Conservation (phyloP, 2,113 vertebrate genomes). For the Bettongia penicillata region DNA sequence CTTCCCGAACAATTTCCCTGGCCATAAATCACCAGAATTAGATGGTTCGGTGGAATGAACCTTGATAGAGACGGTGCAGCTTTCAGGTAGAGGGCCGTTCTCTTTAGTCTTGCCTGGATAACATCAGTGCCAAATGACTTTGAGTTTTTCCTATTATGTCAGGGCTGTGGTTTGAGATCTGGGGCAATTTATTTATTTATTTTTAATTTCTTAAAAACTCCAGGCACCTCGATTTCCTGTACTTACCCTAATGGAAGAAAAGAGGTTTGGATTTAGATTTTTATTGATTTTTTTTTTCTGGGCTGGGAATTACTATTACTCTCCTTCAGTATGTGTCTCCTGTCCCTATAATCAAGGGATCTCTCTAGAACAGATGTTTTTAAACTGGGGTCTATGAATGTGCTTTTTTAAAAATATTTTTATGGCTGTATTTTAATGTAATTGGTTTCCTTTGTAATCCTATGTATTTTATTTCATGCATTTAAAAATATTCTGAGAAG, state of each 20-base stretch:
- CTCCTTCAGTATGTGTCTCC: background rate
- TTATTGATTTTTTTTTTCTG: background rate
- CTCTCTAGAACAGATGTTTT: background rate
- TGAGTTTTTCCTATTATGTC: background rate
- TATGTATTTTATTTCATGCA: background rate
- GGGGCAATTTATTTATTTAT: background rate
- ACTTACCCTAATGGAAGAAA: background rate
- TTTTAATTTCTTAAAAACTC: background rate
- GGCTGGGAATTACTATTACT: background rate
- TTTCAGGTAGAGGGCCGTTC: background rate
- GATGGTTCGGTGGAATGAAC: background rate
- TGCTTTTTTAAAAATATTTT: background rate
- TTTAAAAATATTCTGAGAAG: background rate
- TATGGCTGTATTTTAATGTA: background rate
- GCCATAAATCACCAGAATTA: conserved; percentile 3
- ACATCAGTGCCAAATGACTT: background rate
- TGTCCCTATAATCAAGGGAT: background rate
- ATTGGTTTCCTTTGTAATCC: background rate
- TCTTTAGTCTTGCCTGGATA: background rate
- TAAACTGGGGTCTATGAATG: background rate
- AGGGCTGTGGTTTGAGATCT: background rate
- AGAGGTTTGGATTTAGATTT: background rate
- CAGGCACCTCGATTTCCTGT: background rate
- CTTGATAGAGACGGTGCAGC: background rate
- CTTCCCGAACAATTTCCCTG: background rate